These are phyloP conservation scores for Pseudopipra pipra DNA, from an alignment of 2,113 vertebrate genomes.

Conservation along the genomic window DNA sequence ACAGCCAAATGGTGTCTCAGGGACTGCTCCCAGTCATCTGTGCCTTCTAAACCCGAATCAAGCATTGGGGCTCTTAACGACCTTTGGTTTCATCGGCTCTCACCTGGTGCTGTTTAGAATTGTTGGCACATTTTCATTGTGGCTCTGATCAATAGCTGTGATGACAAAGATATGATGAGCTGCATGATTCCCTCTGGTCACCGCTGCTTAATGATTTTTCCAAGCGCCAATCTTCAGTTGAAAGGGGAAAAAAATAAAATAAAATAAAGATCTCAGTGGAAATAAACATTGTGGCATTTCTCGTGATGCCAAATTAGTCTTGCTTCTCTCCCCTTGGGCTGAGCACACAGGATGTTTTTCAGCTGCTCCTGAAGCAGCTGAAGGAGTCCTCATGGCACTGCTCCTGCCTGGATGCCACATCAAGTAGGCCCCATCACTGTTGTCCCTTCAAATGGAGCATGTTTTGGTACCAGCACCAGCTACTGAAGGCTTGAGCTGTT, in stretches of 20 bases:
- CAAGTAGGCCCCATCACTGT: background rate
- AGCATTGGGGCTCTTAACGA: background rate
- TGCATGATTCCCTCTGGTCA: slow-evolving; percentile 36
- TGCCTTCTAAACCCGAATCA: background rate
- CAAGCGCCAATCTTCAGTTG: slow-evolving; percentile 39
- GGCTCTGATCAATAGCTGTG: slow-evolving; percentile 54
- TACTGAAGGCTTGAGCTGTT: background rate
- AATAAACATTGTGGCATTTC: background rate
- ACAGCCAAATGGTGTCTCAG: background rate
- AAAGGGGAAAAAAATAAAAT: background rate
- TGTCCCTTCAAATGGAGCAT: background rate
- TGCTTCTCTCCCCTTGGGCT: background rate
- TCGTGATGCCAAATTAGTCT: background rate
- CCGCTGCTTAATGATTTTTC: slow-evolving; percentile 44
- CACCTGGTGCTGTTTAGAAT: background rate
- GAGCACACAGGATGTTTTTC: background rate
- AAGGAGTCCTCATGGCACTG: background rate
- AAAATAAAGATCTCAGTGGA: background rate
- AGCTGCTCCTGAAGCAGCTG: background rate
- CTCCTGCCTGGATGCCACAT: background rate
- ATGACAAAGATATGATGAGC: slow-evolving; percentile 59
- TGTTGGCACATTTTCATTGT: slow-evolving; percentile 29
- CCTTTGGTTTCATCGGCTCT: background rate
- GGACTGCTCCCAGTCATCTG: slow-evolving; percentile 3
- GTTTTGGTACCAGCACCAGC: background rate